A percentile compares a stretch with the other conserved stretches of the same genome.
These are phyloP conservation scores for Momotus momota DNA, from an alignment of 2,797 vertebrate genomes.

Conservation along the genomic window DNA sequence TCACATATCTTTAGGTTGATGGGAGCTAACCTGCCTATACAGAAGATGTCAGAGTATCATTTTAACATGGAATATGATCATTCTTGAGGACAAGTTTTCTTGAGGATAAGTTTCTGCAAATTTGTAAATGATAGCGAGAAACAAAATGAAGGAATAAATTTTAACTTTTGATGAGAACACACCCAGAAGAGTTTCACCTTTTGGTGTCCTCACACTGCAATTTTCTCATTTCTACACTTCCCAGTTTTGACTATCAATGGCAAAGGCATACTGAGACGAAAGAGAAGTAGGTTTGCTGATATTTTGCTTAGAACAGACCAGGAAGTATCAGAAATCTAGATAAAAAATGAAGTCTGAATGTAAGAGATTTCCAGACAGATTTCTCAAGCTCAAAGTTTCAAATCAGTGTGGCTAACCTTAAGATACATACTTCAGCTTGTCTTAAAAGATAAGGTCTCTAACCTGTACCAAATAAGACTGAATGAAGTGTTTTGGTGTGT, in stretches of 20 bases:
- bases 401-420: neutral
- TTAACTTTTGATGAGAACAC: neutral
- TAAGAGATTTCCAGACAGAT: conserved; percentile 19
- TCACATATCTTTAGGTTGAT: neutral
- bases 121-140: neutral
- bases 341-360: neutral
- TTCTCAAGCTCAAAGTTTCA: neutral
- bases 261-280: neutral
- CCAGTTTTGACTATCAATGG: neutral
- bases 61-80: neutral
- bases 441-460: neutral
- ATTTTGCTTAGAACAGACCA: conserved; percentile 26
- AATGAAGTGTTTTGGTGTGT: neutral
- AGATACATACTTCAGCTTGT: neutral
- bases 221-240: conserved; percentile 23
- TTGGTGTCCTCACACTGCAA: neutral
- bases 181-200: neutral
- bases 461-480: neutral
- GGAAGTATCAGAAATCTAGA: conserved; percentile 31
- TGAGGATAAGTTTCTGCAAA: neutral
- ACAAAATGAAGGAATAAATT: neutral
- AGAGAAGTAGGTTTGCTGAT: conserved; percentile 10
- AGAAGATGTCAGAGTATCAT: neutral
- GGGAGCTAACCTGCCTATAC: neutral
- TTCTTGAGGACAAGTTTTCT: neutral